Percentiles rank a stretch among this genome's conserved stretches.
These are phyloP conservation scores for Luperina testacea DNA, from an alignment of 2,888 invertebrate species.

Conservation along the genomic window DNA sequence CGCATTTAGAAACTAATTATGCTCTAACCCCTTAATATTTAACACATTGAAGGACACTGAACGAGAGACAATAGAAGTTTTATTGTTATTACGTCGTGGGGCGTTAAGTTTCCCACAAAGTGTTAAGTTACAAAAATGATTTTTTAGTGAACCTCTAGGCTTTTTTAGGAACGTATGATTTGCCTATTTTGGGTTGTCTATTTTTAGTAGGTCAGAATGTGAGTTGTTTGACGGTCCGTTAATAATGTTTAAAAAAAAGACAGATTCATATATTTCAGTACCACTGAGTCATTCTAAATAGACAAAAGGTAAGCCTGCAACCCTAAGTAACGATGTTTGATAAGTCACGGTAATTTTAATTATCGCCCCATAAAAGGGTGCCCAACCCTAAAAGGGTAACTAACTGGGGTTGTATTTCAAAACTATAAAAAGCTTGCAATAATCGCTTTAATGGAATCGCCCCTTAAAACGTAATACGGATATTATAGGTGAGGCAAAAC, in stretches of 20 bases:
- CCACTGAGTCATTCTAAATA: slow-evolving; percentile 30
- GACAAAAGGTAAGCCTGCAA: background rate
- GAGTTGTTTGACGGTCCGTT: background rate
- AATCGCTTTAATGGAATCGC: slow-evolving; percentile 67
- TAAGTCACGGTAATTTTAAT: slow-evolving; percentile 55
- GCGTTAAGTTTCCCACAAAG: too few relatives aligned
- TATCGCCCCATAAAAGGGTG: slow-evolving; percentile 60
- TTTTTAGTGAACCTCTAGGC: too few relatives aligned
- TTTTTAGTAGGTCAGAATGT: background rate
- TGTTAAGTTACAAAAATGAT: background rate
- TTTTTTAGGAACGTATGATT: background rate
- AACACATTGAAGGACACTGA: too few relatives aligned
- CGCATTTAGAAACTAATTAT: background rate
- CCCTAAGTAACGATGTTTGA: slow-evolving; percentile 45
- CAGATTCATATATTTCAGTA: background rate
- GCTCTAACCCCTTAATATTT: too few relatives aligned
- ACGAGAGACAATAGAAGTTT: too few relatives aligned
- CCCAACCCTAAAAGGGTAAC: slow-evolving; percentile 60
- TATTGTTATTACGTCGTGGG: too few relatives aligned
- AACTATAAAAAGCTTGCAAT: slow-evolving; percentile 59
- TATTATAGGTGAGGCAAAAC: slow-evolving; percentile 82
- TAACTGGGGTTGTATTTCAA: slow-evolving; percentile 62
- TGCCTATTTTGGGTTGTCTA: background rate
- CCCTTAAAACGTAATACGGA: slow-evolving; percentile 68
- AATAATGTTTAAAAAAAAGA: background rate